phyloP scores from a whole-genome alignment of 2,113 vertebrate genomes.

The Cephalopholis sonnerati region DNA sequence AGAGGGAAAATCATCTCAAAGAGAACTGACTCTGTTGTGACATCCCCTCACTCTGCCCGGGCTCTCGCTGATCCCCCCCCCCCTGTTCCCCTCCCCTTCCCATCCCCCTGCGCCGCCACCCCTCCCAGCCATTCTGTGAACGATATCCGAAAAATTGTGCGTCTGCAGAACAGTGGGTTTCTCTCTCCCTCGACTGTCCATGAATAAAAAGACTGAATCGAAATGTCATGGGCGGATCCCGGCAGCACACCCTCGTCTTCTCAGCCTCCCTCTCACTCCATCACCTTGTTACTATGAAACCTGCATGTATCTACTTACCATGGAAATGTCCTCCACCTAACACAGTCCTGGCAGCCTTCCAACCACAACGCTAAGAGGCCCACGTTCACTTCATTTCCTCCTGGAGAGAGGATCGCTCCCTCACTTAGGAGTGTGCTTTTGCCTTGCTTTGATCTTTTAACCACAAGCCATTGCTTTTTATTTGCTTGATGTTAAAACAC shows the following conservation, averaged over 20 bases:
- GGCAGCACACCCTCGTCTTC: constrained; percentile 35
- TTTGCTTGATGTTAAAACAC: constrained; percentile 49
- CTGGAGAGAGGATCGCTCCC: constrained; percentile 25
- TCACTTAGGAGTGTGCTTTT: constrained; percentile 34
- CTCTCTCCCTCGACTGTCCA: constrained; percentile 19
- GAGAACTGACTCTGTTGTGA: constrained; percentile 75
- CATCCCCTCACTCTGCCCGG: constrained; percentile 55
- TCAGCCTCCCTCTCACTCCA: constrained; percentile 43
- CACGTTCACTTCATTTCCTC: constrained; percentile 38
- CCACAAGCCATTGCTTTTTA: constrained; percentile 46
- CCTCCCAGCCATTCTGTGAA: constrained; percentile 33
- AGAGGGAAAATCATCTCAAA: constrained; percentile 63
- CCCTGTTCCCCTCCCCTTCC: not conserved
- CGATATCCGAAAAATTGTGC: constrained; percentile 31
- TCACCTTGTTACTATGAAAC: constrained; percentile 48
- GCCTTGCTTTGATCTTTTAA: constrained; percentile 53
- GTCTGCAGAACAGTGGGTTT: constrained; percentile 46
- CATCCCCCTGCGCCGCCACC: not conserved
- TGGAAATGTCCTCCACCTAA: constrained; percentile 53
- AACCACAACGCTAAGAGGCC: constrained; percentile 27
- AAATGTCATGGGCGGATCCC: constrained; percentile 31
- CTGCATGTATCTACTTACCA: constrained; percentile 60
- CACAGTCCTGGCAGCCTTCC: constrained; percentile 35
- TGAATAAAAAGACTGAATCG: constrained; percentile 48
- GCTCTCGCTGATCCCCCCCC: constrained; percentile 15